phyloP scores from a whole-genome alignment of 2,113 vertebrate genomes.

The Pluvialis apricaria region DNA sequence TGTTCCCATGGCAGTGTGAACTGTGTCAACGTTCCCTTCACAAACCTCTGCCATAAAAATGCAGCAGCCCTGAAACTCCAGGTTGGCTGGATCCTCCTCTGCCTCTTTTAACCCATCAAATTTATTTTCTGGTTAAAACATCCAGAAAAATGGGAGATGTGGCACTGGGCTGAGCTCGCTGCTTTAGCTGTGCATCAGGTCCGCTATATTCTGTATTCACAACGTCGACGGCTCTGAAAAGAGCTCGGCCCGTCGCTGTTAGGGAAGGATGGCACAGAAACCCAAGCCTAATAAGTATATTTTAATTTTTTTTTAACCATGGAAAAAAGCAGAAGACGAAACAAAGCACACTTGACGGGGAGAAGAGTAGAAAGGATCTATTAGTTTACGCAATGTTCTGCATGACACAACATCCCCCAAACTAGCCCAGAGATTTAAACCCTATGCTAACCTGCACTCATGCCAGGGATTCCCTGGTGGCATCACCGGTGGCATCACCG shows the following conservation, averaged over 20 bases:
- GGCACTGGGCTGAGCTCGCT: not conserved
- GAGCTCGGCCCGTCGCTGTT: not conserved
- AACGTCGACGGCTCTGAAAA: not conserved
- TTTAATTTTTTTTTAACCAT: not conserved
- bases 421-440: not conserved
- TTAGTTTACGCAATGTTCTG: not conserved
- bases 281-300: not conserved
- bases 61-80: not conserved
- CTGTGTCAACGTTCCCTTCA: not conserved
- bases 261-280: not conserved
- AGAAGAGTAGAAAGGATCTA: not conserved
- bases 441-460: fast-evolving
- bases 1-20: not conserved
- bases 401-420: not conserved
- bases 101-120: fast-evolving
- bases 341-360: fast-evolving
- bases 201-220: not conserved
- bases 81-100: not conserved
- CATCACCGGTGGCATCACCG: fast-evolving
- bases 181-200: not conserved
- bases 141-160: fast-evolving
- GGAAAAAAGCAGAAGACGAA: not conserved
- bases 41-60: not conserved
- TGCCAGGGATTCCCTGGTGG: not conserved
- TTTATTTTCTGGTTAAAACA: not conserved